These are phyloP conservation scores for Caenorhabditis afra DNA, from an alignment of 2,888 invertebrate genomes.

Conservation along the genomic window DNA sequence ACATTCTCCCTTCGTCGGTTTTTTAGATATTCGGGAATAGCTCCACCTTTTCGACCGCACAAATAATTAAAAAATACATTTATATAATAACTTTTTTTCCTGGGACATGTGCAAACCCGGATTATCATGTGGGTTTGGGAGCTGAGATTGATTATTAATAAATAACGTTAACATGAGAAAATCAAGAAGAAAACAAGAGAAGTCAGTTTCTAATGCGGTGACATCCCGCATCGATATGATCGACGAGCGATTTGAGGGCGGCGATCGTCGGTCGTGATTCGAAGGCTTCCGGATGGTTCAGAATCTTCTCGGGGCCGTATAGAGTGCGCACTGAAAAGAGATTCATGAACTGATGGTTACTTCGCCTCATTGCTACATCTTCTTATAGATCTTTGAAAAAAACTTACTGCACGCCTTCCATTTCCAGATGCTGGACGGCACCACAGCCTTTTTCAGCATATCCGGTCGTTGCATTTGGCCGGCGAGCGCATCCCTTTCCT, in stretches of 20 bases:
- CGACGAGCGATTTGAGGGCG: slow-evolving; percentile 19
- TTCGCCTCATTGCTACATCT: too few species aligned
- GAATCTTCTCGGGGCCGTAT: slow-evolving; percentile 48
- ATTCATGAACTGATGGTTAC: too few species aligned
- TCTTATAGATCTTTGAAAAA: too few species aligned
- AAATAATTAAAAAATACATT: slow-evolving; percentile 5
- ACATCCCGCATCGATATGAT: background rate
- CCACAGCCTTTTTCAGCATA: slow-evolving; percentile 9
- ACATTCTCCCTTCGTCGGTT: slow-evolving; percentile 14
- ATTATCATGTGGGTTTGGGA: too few species aligned
- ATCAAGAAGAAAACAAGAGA: background rate
- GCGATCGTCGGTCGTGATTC: slow-evolving; percentile 37
- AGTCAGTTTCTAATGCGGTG: background rate
- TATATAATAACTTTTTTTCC: background rate
- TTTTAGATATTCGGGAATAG: background rate
- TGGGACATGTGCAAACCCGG: too few species aligned
- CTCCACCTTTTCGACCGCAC: background rate
- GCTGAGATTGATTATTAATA: too few species aligned
- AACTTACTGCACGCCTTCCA: slow-evolving; percentile 54
- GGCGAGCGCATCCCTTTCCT: slow-evolving; percentile 15
- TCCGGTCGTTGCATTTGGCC: background rate
- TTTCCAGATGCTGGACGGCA: slow-evolving; percentile 36
- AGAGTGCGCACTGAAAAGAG: slow-evolving; percentile 41
- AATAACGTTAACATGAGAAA: background rate
- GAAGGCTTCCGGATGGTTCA: slow-evolving; percentile 35